Evolutionary conservation across 2,888 invertebrate species (phyloP).

Genomic region (Dorcus hopei): DNA sequence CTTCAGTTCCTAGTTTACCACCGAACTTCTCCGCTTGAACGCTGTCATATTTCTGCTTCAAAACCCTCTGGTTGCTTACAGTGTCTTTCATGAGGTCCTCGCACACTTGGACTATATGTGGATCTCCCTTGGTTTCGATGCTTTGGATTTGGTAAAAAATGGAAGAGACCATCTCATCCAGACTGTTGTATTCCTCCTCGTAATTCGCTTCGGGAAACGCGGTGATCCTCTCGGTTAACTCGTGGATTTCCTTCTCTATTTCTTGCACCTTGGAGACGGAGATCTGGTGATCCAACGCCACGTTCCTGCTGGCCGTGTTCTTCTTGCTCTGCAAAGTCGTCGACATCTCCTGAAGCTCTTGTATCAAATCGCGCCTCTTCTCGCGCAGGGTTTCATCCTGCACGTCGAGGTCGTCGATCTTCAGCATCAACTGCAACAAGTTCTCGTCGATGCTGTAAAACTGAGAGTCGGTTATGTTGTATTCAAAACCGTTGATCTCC

Average conservation of each 20-base stretch:
- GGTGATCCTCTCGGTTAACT: neutral
- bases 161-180: conserved; percentile 8
- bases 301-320: neutral
- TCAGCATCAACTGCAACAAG: neutral
- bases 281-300: too few species aligned
- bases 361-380: neutral
- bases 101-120: conserved; percentile 3
- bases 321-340: neutral
- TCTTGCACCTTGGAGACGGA: neutral
- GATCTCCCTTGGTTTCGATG: conserved; percentile 6
- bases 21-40: too few species aligned
- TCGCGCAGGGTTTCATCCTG: neutral
- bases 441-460: neutral
- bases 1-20: too few species aligned
- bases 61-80: too few species aligned
- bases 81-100: conserved; percentile 10
- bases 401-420: neutral
- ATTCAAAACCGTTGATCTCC: neutral
- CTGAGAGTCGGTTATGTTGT: neutral
- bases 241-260: neutral
- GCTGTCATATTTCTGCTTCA: too few species aligned
- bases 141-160: conserved; percentile 11
- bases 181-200: conserved; percentile 3
- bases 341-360: neutral
- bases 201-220: neutral